Base-by-base conservation (phyloP, 2,888 invertebrate species). In the Caenorhabditis sp. region DNA sequence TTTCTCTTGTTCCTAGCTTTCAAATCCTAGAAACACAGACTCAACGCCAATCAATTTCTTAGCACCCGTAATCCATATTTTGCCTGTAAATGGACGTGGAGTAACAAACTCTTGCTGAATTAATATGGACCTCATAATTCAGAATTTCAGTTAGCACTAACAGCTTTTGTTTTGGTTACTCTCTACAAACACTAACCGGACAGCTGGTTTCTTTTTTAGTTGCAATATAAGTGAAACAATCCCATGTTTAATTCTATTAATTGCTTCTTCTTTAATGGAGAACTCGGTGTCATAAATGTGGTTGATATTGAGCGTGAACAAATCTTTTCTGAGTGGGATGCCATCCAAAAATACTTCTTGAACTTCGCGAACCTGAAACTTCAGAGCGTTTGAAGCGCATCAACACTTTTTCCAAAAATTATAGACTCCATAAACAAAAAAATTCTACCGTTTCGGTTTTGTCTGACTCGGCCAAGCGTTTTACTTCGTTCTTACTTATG, bases 391-490 rank as follows among this genome's bases (percentile, higher is more conserved):
- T n/a, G n/a, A 46, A 22, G 13, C 17, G 5, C 13, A 6, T 32
- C 13, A 9, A 37, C 30, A 52, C 17, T 17, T 17, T 11, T 17
- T 11, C 17, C 20, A 26, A 55, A 11, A 55, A 37, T 61, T 32
- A 48, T 43, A 6, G 43, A 50, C n/a, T 53, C 32, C 9, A n/a
- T n/a, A n/a, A n/a, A n/a, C n/a, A n/a, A n/a, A n/a, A n/a, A n/a
- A n/a, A n/a, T n/a, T n/a, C n/a, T 13, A 99, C 98, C 0, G 95
- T 94, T 92, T 99, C 99, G 89, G 96, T 95, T 90, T 98, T 97
- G 90, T 99, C 99, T 85, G 95, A 95, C 90, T 99, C 98, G 0
- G 99, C 99, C 76, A 99, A 90, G 0, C 93, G 92, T 91, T 99
- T 99, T 35, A 99, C 94, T 89, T 98, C 96, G 11, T 95, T 95